Base-by-base conservation (phyloP, 2,797 vertebrate species). In the Xenops minutus region DNA sequence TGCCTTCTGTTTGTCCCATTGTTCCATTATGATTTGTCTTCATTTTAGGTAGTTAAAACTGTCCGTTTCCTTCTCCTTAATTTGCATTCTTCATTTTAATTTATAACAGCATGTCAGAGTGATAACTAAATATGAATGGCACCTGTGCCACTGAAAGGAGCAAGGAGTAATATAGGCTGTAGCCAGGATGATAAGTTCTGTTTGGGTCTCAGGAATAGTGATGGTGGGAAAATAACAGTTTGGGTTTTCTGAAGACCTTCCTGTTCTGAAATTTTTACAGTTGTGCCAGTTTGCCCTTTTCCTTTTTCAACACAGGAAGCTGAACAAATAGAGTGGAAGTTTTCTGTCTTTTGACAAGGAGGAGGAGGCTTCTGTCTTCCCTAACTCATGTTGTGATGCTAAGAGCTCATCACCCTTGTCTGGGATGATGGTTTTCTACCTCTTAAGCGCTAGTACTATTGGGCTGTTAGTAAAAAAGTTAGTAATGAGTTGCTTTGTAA, bases 41-140 rank as follows among this genome's bases (percentile, higher is more conserved):
- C 49, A 12, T 85, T 96, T 94, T 91, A 46, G 49, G 29, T 85
- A 56, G 44, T 82, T 94, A 64, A 85, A 73, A 83, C 52, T 71
- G 67, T 63, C 59, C 26, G 17, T 72, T 86, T 92, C 30, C 68
- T 58, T 73, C 29, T 59, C 24, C 44, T 82, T 74, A 89, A 58
- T 89, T 93, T 91, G 44, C 34, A 19, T 93, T 93, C 67, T 85
- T 92, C 20, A 24, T 54, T 80, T 89, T 92, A 91, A 74, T 74
- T 82, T 94, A 89, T 95, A 91, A 80, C 78, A 82, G 56, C 17
- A 12, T 61, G 37, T 89, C 64, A 87, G 63, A 74, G 58, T n/a
- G 83, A 29, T 71, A 80, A 54, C 89, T 92, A 80, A 79, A 30
- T 51, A 73, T 7, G 44, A 76, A 56, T 48, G 64, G 52, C 54